phyloP scores from a whole-genome alignment of 1,140 invertebrate genomes.

The Coenobita brevimanus region DNA sequence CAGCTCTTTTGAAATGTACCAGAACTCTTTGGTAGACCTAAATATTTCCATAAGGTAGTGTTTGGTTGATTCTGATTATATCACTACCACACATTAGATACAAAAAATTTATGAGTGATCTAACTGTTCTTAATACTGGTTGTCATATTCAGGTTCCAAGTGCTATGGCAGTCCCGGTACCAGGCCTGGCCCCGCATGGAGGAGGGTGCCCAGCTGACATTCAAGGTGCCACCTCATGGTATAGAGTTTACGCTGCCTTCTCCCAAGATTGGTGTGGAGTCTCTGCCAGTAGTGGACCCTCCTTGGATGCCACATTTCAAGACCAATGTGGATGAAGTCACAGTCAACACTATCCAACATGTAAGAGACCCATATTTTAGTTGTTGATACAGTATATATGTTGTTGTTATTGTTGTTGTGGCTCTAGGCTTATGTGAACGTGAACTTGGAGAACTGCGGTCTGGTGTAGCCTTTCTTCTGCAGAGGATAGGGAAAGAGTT shows the following conservation, averaged over 20 bases:
- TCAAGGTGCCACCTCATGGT: slow-evolving; percentile 97
- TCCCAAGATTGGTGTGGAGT: slow-evolving; percentile 97
- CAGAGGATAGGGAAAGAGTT: too few relatives aligned
- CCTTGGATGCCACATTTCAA: slow-evolving; percentile 92
- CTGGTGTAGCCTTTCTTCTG: too few relatives aligned
- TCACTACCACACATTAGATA: slow-evolving; percentile 32
- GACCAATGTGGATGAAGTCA: slow-evolving; percentile 96
- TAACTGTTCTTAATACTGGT: too few relatives aligned
- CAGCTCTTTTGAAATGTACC: too few relatives aligned
- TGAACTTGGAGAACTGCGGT: too few relatives aligned
- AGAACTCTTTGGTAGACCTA: too few relatives aligned
- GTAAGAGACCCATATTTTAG: slow-evolving; percentile 77
- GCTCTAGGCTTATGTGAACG: too few relatives aligned
- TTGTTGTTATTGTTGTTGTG: too few relatives aligned
- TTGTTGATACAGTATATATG: too few relatives aligned
- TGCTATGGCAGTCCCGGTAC: slow-evolving; percentile 96
- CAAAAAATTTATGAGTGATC: slow-evolving; percentile 21
- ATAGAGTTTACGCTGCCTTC: slow-evolving; percentile 99
- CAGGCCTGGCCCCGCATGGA: slow-evolving; percentile 99
- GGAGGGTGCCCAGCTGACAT: slow-evolving; percentile 93
- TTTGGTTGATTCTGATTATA: too few relatives aligned
- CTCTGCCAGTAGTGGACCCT: slow-evolving; percentile 95
- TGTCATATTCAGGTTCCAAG: slow-evolving; percentile 85
- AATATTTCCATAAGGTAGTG: too few relatives aligned
- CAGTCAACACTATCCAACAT: slow-evolving; percentile 97